Percentiles rank a stretch among this genome's conserved stretches.
phyloP scores from a whole-genome alignment of 2,113 vertebrate species.

The Sylvietta virens region DNA sequence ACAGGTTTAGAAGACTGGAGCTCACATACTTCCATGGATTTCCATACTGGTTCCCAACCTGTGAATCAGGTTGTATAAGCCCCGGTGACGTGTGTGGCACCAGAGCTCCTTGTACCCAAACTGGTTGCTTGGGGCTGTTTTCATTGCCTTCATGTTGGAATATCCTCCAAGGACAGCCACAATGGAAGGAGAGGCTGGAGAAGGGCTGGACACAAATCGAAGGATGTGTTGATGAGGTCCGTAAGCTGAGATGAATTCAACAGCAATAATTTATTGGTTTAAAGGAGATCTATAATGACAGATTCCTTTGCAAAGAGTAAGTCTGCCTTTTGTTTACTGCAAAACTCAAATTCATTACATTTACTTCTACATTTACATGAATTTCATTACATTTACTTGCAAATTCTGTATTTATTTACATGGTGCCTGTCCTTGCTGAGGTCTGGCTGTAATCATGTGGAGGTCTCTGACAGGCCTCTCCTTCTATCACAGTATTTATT shows the following conservation, averaged over 20 bases:
- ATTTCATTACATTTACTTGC: conserved; percentile 57
- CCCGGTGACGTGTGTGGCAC: not conserved
- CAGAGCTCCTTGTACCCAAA: not conserved
- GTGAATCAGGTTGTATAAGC: conserved; percentile 44
- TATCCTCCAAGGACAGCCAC: not conserved
- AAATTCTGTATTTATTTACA: conserved; percentile 57
- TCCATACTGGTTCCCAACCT: conserved; percentile 58
- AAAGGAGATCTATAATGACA: not conserved
- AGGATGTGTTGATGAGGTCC: not conserved
- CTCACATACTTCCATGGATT: not conserved
- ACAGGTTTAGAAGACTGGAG: not conserved
- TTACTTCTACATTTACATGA: conserved; percentile 48
- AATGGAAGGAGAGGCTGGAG: not conserved
- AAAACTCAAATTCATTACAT: not conserved
- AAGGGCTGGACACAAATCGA: not conserved
- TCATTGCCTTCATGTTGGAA: accelerated
- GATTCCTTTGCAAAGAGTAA: not conserved
- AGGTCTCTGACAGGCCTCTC: not conserved
- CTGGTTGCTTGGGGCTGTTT: conserved; percentile 29
- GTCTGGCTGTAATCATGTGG: not conserved
- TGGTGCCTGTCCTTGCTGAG: conserved; percentile 18
- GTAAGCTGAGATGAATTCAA: not conserved
- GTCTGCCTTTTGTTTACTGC: conserved; percentile 17
- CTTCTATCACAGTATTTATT: not conserved
- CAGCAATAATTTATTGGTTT: not conserved